Evolutionary conservation across 2,797 vertebrate species (phyloP), one percentile per base, ranked within the genome.

Genomic region (Glossophaga mutica): DNA sequence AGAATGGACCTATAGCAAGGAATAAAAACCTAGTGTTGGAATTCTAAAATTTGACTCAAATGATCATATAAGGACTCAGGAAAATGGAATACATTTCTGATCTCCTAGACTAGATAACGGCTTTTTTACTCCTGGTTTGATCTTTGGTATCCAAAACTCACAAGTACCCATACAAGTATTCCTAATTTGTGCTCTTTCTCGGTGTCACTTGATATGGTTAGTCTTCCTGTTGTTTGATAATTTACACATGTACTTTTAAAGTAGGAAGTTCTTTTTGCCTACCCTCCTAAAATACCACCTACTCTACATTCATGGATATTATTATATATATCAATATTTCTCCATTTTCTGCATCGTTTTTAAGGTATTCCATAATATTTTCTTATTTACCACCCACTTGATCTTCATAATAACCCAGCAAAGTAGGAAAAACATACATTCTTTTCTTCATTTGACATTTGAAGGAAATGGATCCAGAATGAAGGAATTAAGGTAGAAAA

Each of bases 31-130:
- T 73, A 92, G 21, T 57, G 24, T 9, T 93, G 42, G 68, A 68
- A 86, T 50, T 68, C 62, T 85, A 73, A 97, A 48, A 93, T 74
- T 92, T 94, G 68, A 92, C 22, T 92, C 70, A 90, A 90, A 88
- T 87, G 39, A 90, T 82, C 44, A 88, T 44, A 52, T 39, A 90
- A 91, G 15, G 10, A 5, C 87, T 95, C 37, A 87, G 90, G 68
- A 92, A 93, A 95, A 26, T 79, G 16, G 29, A 92, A 81, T 78
- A 78, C 32, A 85, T 84, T 94, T 76, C 91, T 77, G 46, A 50
- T 73, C 55, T 82, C 39, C n/a, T 86, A 88, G 34, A 81, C n/a
- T 26, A 81, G 26, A 79, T 42, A 91, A 86, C 44, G 34, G n/a
- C 9, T 81, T 62, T 91, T 42, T 44, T 90, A 90, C 12, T 81